Evolutionary conservation across 2,113 vertebrate species (phyloP).

Genomic region (Engraulis encrasicolus): DNA sequence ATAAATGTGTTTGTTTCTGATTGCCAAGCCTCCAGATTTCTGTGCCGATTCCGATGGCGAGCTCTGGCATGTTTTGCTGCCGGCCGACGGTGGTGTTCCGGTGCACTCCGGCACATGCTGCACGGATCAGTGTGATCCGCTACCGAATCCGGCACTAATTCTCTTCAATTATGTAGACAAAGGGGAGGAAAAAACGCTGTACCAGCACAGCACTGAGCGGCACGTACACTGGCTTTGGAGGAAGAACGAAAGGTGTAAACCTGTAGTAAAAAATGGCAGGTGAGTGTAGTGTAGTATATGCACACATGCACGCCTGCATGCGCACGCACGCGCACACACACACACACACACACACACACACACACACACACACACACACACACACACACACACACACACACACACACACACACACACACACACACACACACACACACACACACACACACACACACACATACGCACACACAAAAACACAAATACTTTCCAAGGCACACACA

Average conservation of each 20-base stretch:
- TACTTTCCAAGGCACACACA: background rate
- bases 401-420: background rate
- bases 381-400: background rate
- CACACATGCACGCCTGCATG: too few relatives aligned
- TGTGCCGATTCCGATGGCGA: background rate
- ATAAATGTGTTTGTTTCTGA: background rate
- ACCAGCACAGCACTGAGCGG: background rate
- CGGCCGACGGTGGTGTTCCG: too few relatives aligned
- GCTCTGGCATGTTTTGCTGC: background rate
- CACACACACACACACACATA: too few relatives aligned
- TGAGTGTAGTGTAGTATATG: too few relatives aligned
- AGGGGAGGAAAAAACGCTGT: background rate
- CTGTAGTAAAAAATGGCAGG: too few relatives aligned
- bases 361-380: conserved; percentile 32
- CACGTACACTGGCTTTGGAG: background rate
- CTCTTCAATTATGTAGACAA: background rate
- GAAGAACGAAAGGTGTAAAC: background rate
- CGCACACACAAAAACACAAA: too few relatives aligned
- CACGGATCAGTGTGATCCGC: conserved; percentile 32
- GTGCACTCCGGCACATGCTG: conserved; percentile 24
- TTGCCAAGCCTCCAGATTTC: background rate
- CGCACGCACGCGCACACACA: conserved; percentile 19
- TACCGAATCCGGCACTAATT: conserved; percentile 27
- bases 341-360: conserved; percentile 33
- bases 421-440: too few relatives aligned